phyloP scores from a whole-genome alignment of 1,140 invertebrate genomes.

The Zaprionus kolodkinae region DNA sequence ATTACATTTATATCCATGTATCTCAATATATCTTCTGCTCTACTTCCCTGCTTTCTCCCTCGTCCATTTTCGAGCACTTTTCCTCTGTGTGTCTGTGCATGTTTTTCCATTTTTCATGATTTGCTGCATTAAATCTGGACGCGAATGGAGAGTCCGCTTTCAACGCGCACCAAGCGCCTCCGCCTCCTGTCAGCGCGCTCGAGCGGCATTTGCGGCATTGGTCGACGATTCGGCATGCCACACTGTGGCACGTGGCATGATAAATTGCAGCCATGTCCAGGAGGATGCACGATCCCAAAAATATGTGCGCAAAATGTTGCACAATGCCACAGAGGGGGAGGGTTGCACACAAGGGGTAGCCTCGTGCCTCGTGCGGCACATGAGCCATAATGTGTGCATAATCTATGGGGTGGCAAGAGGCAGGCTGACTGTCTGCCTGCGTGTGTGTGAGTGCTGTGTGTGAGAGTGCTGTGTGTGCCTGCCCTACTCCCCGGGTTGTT shows the following conservation, averaged over 20 bases:
- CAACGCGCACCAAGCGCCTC: conserved; percentile 9
- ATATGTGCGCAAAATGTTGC: conserved; percentile 40
- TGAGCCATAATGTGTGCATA: conserved; percentile 42
- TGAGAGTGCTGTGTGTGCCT: too few species aligned
- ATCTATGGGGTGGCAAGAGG: conserved; percentile 37
- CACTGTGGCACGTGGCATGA: conserved; percentile 59
- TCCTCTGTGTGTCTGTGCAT: neutral
- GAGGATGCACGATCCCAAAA: conserved; percentile 6
- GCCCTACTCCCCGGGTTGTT: conserved; percentile 16
- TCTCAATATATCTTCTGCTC: neutral
- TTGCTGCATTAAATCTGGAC: conserved; percentile 6
- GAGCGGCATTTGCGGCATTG: conserved; percentile 52
- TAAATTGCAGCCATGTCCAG: conserved; percentile 55
- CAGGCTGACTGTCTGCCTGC: neutral
- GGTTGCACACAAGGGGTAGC: neutral
- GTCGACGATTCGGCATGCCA: conserved; percentile 57
- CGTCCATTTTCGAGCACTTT: neutral
- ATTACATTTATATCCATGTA: neutral
- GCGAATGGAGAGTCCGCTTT: neutral
- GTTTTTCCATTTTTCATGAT: conserved; percentile 7
- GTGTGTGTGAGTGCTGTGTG: conserved; percentile 2
- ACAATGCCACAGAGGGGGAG: conserved; percentile 30
- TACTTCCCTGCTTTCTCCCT: neutral
- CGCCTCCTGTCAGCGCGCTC: conserved; percentile 56
- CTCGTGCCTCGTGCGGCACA: conserved; percentile 39